Evolutionary conservation across 2,888 invertebrate genomes (phyloP).

Genomic region (Apoda limacodes): DNA sequence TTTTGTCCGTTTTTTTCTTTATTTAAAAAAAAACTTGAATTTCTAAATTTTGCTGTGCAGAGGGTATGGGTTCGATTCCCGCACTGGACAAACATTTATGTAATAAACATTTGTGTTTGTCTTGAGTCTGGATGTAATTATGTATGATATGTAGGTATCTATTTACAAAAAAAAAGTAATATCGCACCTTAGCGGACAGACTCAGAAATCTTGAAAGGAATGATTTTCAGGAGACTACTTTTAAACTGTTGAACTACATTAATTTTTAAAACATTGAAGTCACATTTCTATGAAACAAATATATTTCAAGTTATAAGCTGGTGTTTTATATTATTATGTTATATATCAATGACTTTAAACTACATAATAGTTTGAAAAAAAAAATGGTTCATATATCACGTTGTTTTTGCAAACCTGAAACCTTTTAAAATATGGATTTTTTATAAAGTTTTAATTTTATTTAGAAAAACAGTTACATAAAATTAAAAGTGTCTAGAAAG

Average conservation of each 20-base stretch:
- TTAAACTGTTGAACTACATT: constrained; percentile 3
- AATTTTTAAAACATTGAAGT: constrained; percentile 4
- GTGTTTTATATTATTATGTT: constrained; percentile 1
- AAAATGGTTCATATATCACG: constrained; percentile 1
- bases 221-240: constrained; percentile 2
- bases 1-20: too few species aligned
- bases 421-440: not conserved
- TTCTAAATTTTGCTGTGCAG: too few species aligned
- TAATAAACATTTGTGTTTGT: too few species aligned
- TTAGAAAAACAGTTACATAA: constrained; percentile 1
- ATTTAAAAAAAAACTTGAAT: too few species aligned
- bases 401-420: constrained; percentile 1
- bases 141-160: too few species aligned
- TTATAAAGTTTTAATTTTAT: constrained; percentile 1
- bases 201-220: constrained; percentile 1
- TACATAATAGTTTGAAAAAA: constrained; percentile 1
- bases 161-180: too few species aligned
- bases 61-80: too few species aligned
- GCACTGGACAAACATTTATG: too few species aligned
- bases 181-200: not conserved
- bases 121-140: too few species aligned
- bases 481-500: not conserved
- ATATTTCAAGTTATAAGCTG: constrained; percentile 1
- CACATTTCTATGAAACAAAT: constrained; percentile 1
- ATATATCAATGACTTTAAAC: not conserved